phyloP scores from a whole-genome alignment of 2,888 invertebrate genomes.

The Sarcophaga caerulescens region DNA sequence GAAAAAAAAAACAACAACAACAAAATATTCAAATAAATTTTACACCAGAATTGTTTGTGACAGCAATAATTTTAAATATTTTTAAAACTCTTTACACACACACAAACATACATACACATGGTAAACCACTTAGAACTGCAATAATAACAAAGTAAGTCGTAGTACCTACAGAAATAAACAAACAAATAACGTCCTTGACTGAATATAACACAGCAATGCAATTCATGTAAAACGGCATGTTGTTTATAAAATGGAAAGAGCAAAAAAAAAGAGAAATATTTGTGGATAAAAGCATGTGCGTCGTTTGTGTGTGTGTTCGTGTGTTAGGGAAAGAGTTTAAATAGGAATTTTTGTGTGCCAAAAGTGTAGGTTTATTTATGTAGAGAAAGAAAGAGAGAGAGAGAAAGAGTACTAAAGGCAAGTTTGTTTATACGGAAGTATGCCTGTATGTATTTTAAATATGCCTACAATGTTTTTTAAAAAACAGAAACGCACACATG shows the following conservation, averaged over 20 bases:
- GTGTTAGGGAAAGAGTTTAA: no score
- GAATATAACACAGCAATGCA: slow-evolving; percentile 15
- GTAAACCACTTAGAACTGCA: background rate
- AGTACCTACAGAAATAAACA: slow-evolving; percentile 22
- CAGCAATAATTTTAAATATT: slow-evolving; percentile 40
- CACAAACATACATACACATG: background rate
- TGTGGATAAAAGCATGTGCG: background rate
- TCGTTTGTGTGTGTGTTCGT: background rate
- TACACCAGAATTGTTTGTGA: slow-evolving; percentile 20
- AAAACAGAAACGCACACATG: no score
- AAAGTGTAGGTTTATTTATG: background rate
- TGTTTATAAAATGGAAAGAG: background rate
- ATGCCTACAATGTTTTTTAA: no score
- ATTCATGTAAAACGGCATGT: slow-evolving; percentile 20
- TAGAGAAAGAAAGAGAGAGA: background rate
- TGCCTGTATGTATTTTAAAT: background rate
- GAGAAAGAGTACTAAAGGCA: background rate
- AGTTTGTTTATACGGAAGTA: background rate
- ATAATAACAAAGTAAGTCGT: background rate
- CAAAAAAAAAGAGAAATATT: background rate
- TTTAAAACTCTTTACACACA: slow-evolving; percentile 10
- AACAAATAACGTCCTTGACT: slow-evolving; percentile 62
- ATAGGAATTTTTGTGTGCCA: no score
- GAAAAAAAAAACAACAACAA: slow-evolving; percentile 16
- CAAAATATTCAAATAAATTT: slow-evolving; percentile 35